Evolutionary conservation across 2,888 invertebrate genomes (phyloP), one percentile per base, ranked within the genome.

Genomic region (Polylopha cassiicola): DNA sequence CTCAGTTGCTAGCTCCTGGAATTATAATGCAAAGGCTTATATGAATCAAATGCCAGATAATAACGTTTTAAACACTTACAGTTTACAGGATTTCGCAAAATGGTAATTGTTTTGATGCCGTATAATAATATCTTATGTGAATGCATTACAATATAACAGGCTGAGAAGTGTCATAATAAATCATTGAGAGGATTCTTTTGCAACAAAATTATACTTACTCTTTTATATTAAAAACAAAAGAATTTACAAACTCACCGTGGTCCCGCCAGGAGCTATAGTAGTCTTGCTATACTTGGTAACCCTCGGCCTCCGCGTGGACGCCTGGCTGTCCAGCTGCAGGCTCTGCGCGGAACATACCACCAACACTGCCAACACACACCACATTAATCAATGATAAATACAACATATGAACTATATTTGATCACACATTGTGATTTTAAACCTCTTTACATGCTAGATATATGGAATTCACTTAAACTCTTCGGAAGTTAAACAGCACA

Each of bases 201-300:
- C n/a, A n/a, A n/a, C n/a, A n/a, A n/a, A n/a, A n/a, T n/a, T n/a
- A n/a, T n/a, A n/a, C n/a, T n/a, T n/a, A n/a, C n/a, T n/a, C n/a
- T n/a, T n/a, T n/a, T n/a, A n/a, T 18, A 24, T 17, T 18, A 23
- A 15, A 22, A 28, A 28, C 27, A 13, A 13, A 24, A 20, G 4
- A 29, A 13, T 37, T 6, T 10, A 17, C 6, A 22, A 22, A 54
- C 72, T 72, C 47, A 86, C 86, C 65, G 81, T 80, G 2, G 82
- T 72, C 1, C 71, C 84, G 0, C 82, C 84, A 3, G 86, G 86
- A 5, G 76, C 67, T 2, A 63, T 47, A 2, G 85, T 86, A 0
- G 84, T 89, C 53, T 89, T 87, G 65, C 89, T 90, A 55, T 89
- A 89, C 69, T 90, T 90, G 27, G 90, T 89, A 46, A 89, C 85